Base-by-base conservation (phyloP, 2,888 invertebrate species). In the Balanococcus diminutus region DNA sequence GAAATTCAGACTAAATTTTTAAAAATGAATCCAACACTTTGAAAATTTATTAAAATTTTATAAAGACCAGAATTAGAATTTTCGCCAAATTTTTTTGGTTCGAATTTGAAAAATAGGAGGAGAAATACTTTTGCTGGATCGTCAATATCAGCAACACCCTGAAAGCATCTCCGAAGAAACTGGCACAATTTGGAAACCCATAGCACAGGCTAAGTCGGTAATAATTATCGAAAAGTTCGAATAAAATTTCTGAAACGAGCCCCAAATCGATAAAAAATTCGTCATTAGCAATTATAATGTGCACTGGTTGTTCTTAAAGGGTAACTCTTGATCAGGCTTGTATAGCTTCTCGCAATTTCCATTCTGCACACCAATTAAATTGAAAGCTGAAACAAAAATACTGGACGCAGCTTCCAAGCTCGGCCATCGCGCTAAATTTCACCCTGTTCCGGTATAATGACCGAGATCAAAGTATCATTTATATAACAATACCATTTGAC, bases 391-490 rank as follows among this genome's bases (percentile, higher is more conserved):
- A 67, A 67, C 61, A 67, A 67, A 67, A 67, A 67, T 67, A 67
- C 19, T 51, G 42, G 19, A 19, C 19, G 42, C 11, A 11, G 42
- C 42, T 11, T 6, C 42, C 11, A 11, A 1, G 42, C 42, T 42
- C 56, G 61, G 61, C 11, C 61, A 67, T 67, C 61, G 61, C 28
- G 22, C 28, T 28, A 28, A 67, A 67, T 67, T 67, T 28, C 61
- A 67, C 61, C 61, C 61, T 67, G 61, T 67, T 67, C 61, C 61
- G 61, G 28, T 67, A 67, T 67, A 67, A 67, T 67, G 25, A 28
- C 61, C 61, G n/a, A 67, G 61, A 67, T 67, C 61, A 67, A 67
- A 67, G 61, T 28, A 67, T 67, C 61, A 67, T 67, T 67, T 67
- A 67, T 67, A 67, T 67, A 67, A 67, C 61, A 67, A 67, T 67